These are phyloP conservation scores for Triplophysa bombifrons DNA, from an alignment of 2,797 vertebrate species.

Conservation along the genomic window DNA sequence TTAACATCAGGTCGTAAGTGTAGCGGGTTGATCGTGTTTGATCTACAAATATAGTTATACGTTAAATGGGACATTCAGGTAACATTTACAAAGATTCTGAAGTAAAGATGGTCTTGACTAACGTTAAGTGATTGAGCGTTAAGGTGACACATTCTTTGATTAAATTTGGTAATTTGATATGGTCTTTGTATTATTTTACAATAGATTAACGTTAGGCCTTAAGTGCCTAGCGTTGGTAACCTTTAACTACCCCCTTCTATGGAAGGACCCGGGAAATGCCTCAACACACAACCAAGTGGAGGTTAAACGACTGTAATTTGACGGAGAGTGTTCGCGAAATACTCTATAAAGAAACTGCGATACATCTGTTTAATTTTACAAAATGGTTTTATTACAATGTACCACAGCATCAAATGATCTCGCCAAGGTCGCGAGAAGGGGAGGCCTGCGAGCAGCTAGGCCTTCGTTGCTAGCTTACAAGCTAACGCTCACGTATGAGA, in stretches of 20 bases:
- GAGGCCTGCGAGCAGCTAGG: constrained; percentile 27
- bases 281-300: not conserved
- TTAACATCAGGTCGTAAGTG: too few species aligned
- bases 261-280: not conserved
- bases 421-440: constrained; percentile 77
- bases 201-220: not conserved
- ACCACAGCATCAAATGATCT: not conserved
- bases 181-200: not conserved
- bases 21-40: too few species aligned
- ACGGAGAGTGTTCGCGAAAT: rapidly evolving
- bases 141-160: not conserved
- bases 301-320: not conserved
- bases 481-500: constrained; percentile 8
- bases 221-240: not conserved
- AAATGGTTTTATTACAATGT: rapidly evolving
- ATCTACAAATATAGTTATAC: too few species aligned
- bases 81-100: too few species aligned
- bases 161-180: not conserved
- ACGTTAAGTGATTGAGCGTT: too few species aligned
- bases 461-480: constrained; percentile 14
- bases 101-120: too few species aligned
- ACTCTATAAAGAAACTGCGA: rapidly evolving
- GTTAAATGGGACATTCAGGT: too few species aligned
- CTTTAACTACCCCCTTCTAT: constrained; percentile 10
- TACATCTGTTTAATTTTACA: not conserved